Evolutionary conservation across 2,888 invertebrate species (phyloP).

Genomic region (Caenorhabditis imperialis): DNA sequence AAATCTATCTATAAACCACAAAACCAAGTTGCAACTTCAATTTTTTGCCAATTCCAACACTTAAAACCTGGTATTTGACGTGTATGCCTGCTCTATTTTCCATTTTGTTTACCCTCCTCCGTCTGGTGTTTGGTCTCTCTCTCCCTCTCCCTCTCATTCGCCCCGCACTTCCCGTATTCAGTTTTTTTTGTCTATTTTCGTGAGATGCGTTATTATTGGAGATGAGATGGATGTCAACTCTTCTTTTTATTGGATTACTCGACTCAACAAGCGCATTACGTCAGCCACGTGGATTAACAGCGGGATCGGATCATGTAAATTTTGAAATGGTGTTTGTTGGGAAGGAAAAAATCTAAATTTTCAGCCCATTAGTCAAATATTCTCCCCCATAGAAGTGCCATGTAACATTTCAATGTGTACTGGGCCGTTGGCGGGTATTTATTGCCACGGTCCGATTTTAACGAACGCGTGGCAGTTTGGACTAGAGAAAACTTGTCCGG

Average conservation of each 20-base stretch:
- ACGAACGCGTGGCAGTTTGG: constrained; percentile 58
- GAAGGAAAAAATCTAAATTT: not conserved
- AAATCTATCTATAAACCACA: too few relatives aligned
- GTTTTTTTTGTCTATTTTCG: constrained; percentile 15
- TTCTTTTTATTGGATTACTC: not conserved
- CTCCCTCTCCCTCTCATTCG: constrained; percentile 9
- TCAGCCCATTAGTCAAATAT: constrained; percentile 7
- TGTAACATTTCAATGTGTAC: constrained; percentile 63
- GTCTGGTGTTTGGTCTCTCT: constrained; percentile 1
- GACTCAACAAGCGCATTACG: not conserved
- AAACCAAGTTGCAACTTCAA: too few relatives aligned
- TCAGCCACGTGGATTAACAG: not conserved
- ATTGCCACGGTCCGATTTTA: constrained; percentile 63
- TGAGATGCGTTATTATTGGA: constrained; percentile 15
- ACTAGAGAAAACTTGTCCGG: constrained; percentile 68
- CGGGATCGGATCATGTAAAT: not conserved
- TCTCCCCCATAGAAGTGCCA: constrained; percentile 44
- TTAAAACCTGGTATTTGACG: not conserved
- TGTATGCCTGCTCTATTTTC: not conserved
- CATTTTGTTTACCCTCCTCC: not conserved
- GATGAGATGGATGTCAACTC: constrained; percentile 20
- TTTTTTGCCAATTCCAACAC: not conserved
- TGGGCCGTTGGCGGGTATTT: constrained; percentile 65
- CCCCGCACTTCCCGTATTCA: constrained; percentile 19
- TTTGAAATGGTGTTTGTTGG: not conserved